phyloP scores from a whole-genome alignment of 2,888 invertebrate species.

The Orthosia incerta region DNA sequence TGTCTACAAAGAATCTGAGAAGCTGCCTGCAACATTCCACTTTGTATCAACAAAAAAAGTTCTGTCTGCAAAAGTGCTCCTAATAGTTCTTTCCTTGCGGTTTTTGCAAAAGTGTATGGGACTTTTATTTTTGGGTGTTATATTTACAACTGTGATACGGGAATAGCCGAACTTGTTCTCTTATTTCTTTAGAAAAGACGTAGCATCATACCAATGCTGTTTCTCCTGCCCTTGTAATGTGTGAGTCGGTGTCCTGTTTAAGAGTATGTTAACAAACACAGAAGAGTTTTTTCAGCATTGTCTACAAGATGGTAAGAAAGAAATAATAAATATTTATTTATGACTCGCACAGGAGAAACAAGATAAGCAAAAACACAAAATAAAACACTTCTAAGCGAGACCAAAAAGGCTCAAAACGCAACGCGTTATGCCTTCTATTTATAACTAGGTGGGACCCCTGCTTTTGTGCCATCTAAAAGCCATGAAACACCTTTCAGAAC shows the following conservation, averaged over 20 bases:
- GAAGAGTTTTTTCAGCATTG: neutral
- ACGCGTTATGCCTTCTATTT: no score
- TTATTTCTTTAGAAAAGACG: no score
- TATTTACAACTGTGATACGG: neutral
- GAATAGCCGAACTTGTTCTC: neutral
- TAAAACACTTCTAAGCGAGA: no score
- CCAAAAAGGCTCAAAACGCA: no score
- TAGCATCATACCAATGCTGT: no score
- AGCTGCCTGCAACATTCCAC: constrained; percentile 44
- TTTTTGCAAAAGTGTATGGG: constrained; percentile 5
- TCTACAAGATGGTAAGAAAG: no score
- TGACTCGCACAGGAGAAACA: no score
- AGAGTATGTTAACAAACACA: neutral
- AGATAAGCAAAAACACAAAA: no score
- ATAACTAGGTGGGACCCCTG: no score
- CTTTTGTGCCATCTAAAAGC: no score
- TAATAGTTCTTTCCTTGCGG: constrained; percentile 21
- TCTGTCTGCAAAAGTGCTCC: constrained; percentile 37
- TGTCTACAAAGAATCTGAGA: constrained; percentile 36
- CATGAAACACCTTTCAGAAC: neutral
- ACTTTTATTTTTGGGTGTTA: constrained; percentile 5
- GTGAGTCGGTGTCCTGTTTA: neutral
- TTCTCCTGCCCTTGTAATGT: no score
- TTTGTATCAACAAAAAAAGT: constrained; percentile 51
- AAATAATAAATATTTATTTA: no score